Percentiles rank a stretch among this genome's conserved stretches.
Conservation (phyloP, 2,113 vertebrate genomes). For the Apteryx owenii region DNA sequence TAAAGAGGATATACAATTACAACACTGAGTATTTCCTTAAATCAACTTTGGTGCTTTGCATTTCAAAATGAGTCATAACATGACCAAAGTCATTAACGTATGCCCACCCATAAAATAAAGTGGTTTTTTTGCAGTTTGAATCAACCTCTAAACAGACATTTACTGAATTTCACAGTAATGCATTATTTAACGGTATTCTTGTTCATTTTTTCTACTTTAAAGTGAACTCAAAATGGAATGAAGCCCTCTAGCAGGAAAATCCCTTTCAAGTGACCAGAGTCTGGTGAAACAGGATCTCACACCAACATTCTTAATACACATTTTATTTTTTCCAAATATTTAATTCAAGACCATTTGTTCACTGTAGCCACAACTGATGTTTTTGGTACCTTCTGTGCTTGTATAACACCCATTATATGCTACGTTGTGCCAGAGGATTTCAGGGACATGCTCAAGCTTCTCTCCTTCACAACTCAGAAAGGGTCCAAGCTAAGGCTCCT, state of each 20-base stretch:
- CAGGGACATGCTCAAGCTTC: neutral
- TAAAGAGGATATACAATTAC: slow-evolving; percentile 16
- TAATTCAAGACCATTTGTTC: neutral
- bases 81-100: neutral
- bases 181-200: neutral
- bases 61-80: slow-evolving; percentile 20
- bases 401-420: neutral
- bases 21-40: neutral
- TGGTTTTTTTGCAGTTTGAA: neutral
- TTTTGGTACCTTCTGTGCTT: neutral
- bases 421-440: neutral
- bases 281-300: neutral
- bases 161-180: neutral
- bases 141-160: neutral
- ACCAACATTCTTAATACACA: neutral
- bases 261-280: neutral
- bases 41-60: neutral
- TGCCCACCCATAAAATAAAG: neutral
- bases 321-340: neutral
- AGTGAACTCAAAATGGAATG: neutral
- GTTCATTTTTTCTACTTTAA: neutral
- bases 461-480: neutral
- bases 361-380: neutral
- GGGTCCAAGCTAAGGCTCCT: neutral
- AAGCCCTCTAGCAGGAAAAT: neutral